Conservation (phyloP, 1,140 invertebrate species). For the Drosophila oshimai region DNA sequence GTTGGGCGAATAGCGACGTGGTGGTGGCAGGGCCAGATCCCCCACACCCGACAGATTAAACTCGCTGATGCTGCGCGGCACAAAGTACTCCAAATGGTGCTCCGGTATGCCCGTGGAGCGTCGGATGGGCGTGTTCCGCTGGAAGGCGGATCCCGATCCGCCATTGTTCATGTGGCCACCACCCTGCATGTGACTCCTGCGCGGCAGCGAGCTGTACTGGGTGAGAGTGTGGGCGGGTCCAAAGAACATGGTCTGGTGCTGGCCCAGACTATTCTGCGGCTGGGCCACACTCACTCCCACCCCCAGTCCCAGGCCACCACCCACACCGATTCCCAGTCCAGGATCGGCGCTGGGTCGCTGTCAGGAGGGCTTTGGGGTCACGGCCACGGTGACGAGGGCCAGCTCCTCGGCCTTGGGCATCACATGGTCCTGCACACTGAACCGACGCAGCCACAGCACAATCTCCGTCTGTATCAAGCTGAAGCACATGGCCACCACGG, state of each 20-base stretch:
- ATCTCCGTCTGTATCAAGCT: slow-evolving; percentile 97
- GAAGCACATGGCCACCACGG: slow-evolving; percentile 98
- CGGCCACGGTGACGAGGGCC: slow-evolving; percentile 74
- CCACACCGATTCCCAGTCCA: neutral
- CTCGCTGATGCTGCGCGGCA: slow-evolving; percentile 91
- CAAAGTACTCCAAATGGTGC: slow-evolving; percentile 90
- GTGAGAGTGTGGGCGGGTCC: slow-evolving; percentile 69
- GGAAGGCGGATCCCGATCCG: slow-evolving; percentile 83
- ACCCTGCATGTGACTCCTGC: slow-evolving; percentile 66
- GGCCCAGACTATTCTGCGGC: slow-evolving; percentile 52
- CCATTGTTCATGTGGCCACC: neutral
- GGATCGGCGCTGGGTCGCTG: slow-evolving; percentile 75
- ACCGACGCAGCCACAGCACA: slow-evolving; percentile 86
- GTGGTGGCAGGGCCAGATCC: slow-evolving; percentile 84
- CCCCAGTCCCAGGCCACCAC: neutral
- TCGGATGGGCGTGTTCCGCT: slow-evolving; percentile 86
- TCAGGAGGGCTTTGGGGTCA: slow-evolving; percentile 82
- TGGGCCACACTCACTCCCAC: neutral
- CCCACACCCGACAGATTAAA: slow-evolving; percentile 88
- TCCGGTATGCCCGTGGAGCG: slow-evolving; percentile 86
- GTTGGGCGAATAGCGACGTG: slow-evolving; percentile 77
- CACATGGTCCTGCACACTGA: slow-evolving; percentile 83
- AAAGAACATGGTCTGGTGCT: slow-evolving; percentile 82
- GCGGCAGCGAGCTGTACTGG: slow-evolving; percentile 78
- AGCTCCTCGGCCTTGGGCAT: slow-evolving; percentile 77